phyloP scores from a whole-genome alignment of 2,113 vertebrate genomes.

The Pachycephala philippinensis region DNA sequence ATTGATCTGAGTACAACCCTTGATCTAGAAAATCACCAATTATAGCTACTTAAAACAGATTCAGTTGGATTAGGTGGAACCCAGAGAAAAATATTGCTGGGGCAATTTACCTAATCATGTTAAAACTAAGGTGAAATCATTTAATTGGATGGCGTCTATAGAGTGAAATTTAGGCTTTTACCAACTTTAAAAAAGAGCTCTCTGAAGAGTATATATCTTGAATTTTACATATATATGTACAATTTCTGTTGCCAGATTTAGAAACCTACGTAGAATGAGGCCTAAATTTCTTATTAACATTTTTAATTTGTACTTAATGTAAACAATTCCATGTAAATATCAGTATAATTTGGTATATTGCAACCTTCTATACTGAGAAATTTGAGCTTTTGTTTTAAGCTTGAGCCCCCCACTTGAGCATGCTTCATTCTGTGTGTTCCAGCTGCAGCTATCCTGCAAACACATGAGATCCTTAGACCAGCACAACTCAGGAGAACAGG shows the following conservation, averaged over 20 bases:
- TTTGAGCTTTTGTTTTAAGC: background rate
- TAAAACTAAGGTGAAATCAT: slow-evolving; percentile 28
- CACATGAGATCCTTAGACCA: background rate
- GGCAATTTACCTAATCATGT: slow-evolving; percentile 23
- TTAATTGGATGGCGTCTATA: slow-evolving; percentile 40
- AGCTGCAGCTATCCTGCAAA: background rate
- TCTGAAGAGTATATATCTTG: slow-evolving; percentile 2
- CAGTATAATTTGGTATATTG: background rate
- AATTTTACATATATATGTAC: background rate
- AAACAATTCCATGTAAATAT: slow-evolving; percentile 39
- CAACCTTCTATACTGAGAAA: background rate
- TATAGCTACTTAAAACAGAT: slow-evolving; percentile 69
- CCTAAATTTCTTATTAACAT: slow-evolving; percentile 12
- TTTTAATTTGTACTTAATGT: slow-evolving; percentile 38
- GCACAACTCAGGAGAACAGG: background rate
- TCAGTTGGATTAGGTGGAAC: slow-evolving; percentile 38
- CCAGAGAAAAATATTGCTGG: slow-evolving; percentile 18
- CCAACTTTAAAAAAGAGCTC: slow-evolving; percentile 31
- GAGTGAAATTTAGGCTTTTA: slow-evolving; percentile 36
- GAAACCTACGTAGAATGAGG: background rate
- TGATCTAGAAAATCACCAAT: slow-evolving; percentile 75
- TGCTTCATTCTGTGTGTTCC: background rate
- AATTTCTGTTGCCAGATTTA: background rate
- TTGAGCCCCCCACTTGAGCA: background rate
- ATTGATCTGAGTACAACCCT: slow-evolving; percentile 70